These are phyloP conservation scores for Poecile montanus DNA, from an alignment of 2,797 vertebrate genomes.

Conservation along the genomic window DNA sequence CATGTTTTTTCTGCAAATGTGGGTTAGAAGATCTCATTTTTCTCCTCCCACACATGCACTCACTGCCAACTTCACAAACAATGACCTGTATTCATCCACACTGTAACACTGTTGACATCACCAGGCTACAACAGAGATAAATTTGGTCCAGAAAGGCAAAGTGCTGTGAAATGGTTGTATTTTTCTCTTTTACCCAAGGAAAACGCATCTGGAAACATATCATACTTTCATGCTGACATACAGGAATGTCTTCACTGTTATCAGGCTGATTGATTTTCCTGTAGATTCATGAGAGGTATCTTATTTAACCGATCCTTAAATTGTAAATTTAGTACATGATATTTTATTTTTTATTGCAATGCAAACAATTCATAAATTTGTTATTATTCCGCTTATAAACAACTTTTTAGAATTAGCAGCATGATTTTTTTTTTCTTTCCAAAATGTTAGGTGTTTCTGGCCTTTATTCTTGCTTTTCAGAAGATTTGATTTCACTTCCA, in stretches of 20 bases:
- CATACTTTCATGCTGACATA: neutral
- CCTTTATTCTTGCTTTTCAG: neutral
- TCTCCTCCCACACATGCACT: conserved; percentile 37
- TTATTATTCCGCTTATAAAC: neutral
- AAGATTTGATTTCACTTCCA: neutral
- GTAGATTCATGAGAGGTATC: neutral
- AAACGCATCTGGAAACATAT: conserved; percentile 31
- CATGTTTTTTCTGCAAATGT: conserved; percentile 31
- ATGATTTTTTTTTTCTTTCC: neutral
- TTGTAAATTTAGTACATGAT: neutral
- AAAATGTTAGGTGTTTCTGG: neutral
- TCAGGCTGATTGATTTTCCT: neutral
- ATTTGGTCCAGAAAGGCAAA: conserved; percentile 17
- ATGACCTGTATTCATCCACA: conserved; percentile 55
- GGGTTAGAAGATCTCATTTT: conserved; percentile 59
- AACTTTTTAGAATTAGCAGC: neutral
- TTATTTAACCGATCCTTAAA: neutral
- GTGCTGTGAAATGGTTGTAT: conserved; percentile 6
- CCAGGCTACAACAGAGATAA: conserved; percentile 22
- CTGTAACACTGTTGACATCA: conserved; percentile 41
- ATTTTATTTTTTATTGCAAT: neutral
- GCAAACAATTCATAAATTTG: neutral
- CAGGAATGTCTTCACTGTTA: conserved; percentile 7
- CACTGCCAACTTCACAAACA: conserved; percentile 54
- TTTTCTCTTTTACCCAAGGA: conserved; percentile 23